Conservation (phyloP, 2,113 vertebrate genomes). For the Vulpes lagopus region DNA sequence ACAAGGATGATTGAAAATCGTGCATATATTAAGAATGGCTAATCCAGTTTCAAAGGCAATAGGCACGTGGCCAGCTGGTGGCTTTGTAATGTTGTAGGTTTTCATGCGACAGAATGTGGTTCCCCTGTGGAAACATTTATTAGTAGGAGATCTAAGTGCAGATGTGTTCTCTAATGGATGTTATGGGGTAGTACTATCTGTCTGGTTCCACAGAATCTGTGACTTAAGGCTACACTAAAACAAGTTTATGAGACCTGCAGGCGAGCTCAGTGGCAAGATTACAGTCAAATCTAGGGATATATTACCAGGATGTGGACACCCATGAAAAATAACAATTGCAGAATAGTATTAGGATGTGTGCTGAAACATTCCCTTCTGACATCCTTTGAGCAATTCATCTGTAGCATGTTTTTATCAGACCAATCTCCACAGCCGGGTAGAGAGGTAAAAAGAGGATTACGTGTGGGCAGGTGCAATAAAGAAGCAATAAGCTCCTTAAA, state of each 20-base stretch:
- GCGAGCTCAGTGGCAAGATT: conserved; percentile 75
- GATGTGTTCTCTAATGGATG: conserved; percentile 76
- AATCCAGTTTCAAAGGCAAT: conserved; percentile 49
- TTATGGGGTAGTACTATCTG: conserved; percentile 69
- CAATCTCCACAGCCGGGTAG: conserved; percentile 49
- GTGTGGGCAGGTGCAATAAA: not conserved
- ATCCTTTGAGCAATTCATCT: conserved; percentile 61
- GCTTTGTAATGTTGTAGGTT: not conserved
- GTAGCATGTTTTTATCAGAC: conserved; percentile 60
- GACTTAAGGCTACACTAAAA: conserved; percentile 82
- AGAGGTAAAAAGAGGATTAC: conserved; percentile 40
- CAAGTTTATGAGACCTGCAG: conserved; percentile 81
- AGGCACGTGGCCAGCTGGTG: not conserved
- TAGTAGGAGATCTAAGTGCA: conserved; percentile 71
- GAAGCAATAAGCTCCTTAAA: not conserved
- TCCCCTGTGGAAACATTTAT: conserved; percentile 65
- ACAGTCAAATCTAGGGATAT: conserved; percentile 77
- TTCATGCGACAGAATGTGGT: conserved; percentile 29
- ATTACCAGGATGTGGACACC: conserved; percentile 77
- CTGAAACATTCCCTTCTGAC: conserved; percentile 64
- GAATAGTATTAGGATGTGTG: conserved; percentile 66
- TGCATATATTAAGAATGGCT: conserved; percentile 8
- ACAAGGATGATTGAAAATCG: not conserved
- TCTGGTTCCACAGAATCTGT: conserved; percentile 74
- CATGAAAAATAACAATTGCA: conserved; percentile 81